Percentiles rank a stretch among this genome's conserved stretches.
Conservation (phyloP, 2,797 vertebrate genomes). For the Staurois parvus region DNA sequence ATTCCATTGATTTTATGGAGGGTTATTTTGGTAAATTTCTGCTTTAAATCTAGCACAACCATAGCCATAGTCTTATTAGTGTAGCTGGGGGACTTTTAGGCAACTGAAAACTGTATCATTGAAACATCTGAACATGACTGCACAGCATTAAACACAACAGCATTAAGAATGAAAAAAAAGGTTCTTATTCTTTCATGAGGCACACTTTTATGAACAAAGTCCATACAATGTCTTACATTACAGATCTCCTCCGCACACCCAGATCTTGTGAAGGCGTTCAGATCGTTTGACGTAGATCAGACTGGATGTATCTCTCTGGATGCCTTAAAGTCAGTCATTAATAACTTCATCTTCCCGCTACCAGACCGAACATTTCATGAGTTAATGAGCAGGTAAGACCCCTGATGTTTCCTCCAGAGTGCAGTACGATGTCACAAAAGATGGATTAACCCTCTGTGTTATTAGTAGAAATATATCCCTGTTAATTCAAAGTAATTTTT, state of each 20-base stretch:
- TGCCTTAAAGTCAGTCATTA: conserved; percentile 78
- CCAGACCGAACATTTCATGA: conserved; percentile 75
- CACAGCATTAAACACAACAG: conserved; percentile 9
- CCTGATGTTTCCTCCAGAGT: conserved; percentile 31
- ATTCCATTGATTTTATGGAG: no score
- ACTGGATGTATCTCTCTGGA: conserved; percentile 76
- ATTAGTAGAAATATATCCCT: background rate
- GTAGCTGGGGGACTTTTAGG: conserved; percentile 29
- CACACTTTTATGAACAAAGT: background rate
- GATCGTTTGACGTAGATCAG: conserved; percentile 73
- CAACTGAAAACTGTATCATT: conserved; percentile 35
- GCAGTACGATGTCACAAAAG: conserved; percentile 15
- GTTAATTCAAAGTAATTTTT: background rate
- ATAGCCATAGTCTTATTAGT: conserved; percentile 14
- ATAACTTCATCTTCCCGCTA: conserved; percentile 77
- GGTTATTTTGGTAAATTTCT: no score
- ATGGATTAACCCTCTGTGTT: conserved; percentile 4
- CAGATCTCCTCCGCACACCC: conserved; percentile 71
- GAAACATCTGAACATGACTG: conserved; percentile 34
- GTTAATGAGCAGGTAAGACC: conserved; percentile 78
- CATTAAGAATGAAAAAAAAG: background rate
- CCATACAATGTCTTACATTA: conserved; percentile 63
- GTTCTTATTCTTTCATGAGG: background rate
- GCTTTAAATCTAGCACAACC: no score
- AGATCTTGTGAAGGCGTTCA: conserved; percentile 73